These are phyloP conservation scores for Sycophaga agraensis DNA, from an alignment of 1,140 invertebrate genomes.

Conservation along the genomic window DNA sequence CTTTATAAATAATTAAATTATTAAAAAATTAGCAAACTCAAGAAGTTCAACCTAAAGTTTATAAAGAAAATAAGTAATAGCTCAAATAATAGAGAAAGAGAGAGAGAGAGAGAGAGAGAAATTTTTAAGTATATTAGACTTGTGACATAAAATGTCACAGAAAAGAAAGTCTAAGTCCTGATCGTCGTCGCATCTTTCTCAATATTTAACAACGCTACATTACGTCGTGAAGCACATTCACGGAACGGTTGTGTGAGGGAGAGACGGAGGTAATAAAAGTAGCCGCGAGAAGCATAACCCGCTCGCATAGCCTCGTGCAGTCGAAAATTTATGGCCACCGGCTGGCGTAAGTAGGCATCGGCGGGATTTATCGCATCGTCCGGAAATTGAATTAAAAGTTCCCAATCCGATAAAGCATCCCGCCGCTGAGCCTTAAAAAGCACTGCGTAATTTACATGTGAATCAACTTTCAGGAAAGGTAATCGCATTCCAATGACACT, in stretches of 20 bases:
- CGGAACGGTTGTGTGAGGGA: background rate
- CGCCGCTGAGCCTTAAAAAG: background rate
- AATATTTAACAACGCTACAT: constrained; percentile 15
- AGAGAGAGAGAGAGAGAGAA: too few relatives aligned
- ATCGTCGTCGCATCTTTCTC: too few relatives aligned
- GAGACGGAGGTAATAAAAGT: constrained; percentile 19
- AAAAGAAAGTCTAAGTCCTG: too few relatives aligned
- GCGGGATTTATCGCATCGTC: constrained; percentile 13
- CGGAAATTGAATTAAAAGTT: constrained; percentile 30
- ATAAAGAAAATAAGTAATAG: too few relatives aligned
- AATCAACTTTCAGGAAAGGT: background rate
- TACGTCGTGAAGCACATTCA: background rate
- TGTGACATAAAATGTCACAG: too few relatives aligned
- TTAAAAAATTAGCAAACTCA: too few relatives aligned
- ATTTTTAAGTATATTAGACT: too few relatives aligned
- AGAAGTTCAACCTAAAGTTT: too few relatives aligned
- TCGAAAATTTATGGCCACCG: constrained; percentile 16
- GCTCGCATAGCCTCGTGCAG: background rate
- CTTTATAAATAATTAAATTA: too few relatives aligned
- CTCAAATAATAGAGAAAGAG: too few relatives aligned
- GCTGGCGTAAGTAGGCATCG: constrained; percentile 13
- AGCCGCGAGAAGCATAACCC: constrained; percentile 22
- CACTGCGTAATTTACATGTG: constrained; percentile 18
- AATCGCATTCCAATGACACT: too few relatives aligned
- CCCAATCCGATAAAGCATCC: constrained; percentile 14